A percentile compares a stretch with the other conserved stretches of the same genome.
Evolutionary conservation across 2,113 vertebrate genomes (phyloP).

Genomic region (Saccopteryx leptura): DNA sequence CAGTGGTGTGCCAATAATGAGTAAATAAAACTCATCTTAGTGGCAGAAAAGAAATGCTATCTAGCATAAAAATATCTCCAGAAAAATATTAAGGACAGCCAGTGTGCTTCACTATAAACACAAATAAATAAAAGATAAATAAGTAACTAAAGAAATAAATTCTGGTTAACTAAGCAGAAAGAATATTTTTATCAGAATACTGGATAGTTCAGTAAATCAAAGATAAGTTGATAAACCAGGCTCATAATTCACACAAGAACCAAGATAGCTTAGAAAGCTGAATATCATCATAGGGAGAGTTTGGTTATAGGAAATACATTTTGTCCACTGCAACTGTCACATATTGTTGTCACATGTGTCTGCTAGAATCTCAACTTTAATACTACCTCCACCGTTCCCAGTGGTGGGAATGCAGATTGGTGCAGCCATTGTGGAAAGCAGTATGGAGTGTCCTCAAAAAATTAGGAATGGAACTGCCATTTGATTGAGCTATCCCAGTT

Average conservation of each 20-base stretch:
- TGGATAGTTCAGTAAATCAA: constrained; percentile 33
- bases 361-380: background rate
- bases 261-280: background rate
- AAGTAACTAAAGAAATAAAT: constrained; percentile 16
- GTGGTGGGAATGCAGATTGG: no score
- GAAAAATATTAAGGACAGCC: background rate
- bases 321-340: background rate
- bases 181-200: background rate
- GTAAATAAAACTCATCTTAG: constrained; percentile 41
- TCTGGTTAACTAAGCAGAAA: constrained; percentile 28
- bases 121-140: constrained; percentile 22
- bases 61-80: background rate
- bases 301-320: background rate
- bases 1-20: background rate
- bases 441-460: no score
- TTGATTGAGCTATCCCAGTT: no score
- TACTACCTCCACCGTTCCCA: background rate
- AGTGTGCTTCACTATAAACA: background rate
- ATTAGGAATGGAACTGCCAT: no score
- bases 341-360: background rate
- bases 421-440: no score
- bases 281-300: background rate
- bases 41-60: constrained; percentile 44
- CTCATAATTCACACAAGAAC: background rate
- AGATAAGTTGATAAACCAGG: background rate